Percentiles rank a stretch among this genome's conserved stretches.
Evolutionary conservation across 2,797 vertebrate genomes (phyloP).

Genomic region (Calcarius lapponicus): DNA sequence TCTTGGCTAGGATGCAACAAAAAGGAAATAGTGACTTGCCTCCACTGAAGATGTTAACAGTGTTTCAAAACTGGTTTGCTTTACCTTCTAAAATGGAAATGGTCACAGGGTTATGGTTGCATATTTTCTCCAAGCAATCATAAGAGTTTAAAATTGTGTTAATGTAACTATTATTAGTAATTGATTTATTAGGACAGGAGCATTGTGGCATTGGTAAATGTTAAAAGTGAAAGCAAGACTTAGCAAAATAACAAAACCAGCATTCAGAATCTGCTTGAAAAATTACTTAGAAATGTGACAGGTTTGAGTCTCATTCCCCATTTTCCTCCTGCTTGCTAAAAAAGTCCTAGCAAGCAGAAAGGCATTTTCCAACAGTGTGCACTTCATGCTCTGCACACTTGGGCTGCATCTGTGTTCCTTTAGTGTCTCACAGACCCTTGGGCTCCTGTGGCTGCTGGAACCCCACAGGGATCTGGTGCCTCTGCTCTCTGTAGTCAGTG

Average conservation of each 20-base stretch:
- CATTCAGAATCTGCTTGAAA: background rate
- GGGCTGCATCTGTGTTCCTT: background rate
- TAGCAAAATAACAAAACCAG: background rate
- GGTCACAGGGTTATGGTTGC: background rate
- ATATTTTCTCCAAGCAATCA: background rate
- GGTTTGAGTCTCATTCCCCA: rapidly evolving
- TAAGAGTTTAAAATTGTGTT: background rate
- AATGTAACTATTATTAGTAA: background rate
- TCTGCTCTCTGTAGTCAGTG: background rate
- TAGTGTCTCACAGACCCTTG: rapidly evolving
- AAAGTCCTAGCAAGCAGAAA: background rate
- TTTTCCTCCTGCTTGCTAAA: background rate
- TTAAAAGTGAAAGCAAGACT: background rate
- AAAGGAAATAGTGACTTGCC: background rate
- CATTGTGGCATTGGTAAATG: background rate
- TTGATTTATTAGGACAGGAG: background rate
- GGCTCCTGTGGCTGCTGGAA: background rate
- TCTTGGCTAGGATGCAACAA: background rate
- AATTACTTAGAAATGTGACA: background rate
- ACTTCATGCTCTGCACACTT: background rate
- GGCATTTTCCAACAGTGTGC: background rate
- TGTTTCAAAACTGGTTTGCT: background rate
- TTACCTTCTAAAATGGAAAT: background rate
- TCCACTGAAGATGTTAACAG: background rate
- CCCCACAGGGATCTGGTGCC: background rate